Percentiles rank a stretch among this genome's conserved stretches.
Evolutionary conservation across 2,797 vertebrate genomes (phyloP).

Genomic region (Catharus ustulatus): DNA sequence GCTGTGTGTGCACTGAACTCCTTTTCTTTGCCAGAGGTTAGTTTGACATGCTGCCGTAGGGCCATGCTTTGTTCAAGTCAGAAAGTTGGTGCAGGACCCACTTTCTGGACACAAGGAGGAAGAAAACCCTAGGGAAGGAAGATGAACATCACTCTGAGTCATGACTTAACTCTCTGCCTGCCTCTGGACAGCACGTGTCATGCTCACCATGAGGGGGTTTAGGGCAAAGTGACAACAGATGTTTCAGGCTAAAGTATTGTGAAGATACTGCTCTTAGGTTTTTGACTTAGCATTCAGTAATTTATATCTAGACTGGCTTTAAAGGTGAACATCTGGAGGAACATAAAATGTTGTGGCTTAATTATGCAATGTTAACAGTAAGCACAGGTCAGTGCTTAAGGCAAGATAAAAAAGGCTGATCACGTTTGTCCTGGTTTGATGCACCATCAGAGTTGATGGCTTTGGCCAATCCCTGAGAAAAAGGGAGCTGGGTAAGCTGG

Average conservation of each 20-base stretch:
- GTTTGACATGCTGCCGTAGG: fast-evolving
- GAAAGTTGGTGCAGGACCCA: not conserved
- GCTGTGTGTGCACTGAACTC: not conserved
- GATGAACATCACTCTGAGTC: constrained; percentile 19
- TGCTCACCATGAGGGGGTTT: not conserved
- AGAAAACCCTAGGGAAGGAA: constrained; percentile 58
- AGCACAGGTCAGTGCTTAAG: not conserved
- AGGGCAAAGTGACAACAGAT: not conserved
- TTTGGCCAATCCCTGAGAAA: not conserved
- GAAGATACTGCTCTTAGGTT: not conserved
- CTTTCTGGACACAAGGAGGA: constrained; percentile 31
- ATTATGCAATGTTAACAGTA: not conserved
- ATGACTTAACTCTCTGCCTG: not conserved
- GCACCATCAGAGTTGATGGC: not conserved
- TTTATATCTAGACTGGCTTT: not conserved
- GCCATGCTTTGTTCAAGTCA: not conserved
- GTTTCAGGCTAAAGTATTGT: not conserved
- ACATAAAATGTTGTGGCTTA: fast-evolving
- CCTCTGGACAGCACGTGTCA: not conserved
- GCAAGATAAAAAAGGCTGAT: not conserved
- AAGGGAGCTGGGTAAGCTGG: not conserved
- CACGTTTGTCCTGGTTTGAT: fast-evolving
- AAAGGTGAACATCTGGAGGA: not conserved
- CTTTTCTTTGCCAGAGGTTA: not conserved
- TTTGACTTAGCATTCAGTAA: not conserved